Percentiles rank a stretch among this genome's conserved stretches.
Conservation (phyloP, 2,113 vertebrate species). For the Paedocypris sp. region DNA sequence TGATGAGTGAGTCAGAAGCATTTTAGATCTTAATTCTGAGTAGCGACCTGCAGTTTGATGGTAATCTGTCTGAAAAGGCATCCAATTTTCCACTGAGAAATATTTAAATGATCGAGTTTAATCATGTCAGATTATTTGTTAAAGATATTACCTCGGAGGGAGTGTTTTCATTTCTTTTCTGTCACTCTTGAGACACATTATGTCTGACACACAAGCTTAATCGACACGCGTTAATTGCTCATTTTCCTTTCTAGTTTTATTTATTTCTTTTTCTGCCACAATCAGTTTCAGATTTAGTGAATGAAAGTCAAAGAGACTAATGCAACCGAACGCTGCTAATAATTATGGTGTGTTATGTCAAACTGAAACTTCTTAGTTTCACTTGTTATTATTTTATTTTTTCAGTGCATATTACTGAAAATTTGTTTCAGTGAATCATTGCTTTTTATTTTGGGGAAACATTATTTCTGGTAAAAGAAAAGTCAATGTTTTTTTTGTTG, state of each 20-base stretch:
- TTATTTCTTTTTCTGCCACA: conserved; percentile 17
- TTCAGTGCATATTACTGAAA: no score
- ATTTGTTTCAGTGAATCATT: not conserved
- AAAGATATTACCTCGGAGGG: conserved; percentile 14
- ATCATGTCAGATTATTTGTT: conserved; percentile 16
- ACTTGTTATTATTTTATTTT: no score
- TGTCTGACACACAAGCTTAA: conserved; percentile 25
- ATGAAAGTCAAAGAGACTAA: conserved; percentile 9
- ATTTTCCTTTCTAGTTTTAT: conserved; percentile 22
- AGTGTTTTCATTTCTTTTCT: conserved; percentile 26
- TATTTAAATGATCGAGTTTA: conserved; percentile 24
- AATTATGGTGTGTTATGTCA: conserved; percentile 28
- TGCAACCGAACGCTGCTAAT: conserved; percentile 20
- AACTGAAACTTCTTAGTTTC: conserved; percentile 18
- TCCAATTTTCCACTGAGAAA: conserved; percentile 16
- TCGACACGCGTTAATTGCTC: conserved; percentile 29
- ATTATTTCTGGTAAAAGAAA: no score
- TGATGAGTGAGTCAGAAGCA: not conserved
- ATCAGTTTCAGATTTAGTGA: conserved; percentile 20
- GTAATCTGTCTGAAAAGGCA: conserved; percentile 13
- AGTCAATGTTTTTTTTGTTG: no score
- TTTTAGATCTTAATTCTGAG: not conserved
- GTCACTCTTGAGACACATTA: conserved; percentile 16
- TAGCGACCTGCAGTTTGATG: not conserved
- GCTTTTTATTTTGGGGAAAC: no score